Percentiles rank a stretch among this genome's conserved stretches.
These are phyloP conservation scores for Andricus curvator DNA, from an alignment of 2,888 invertebrate genomes.

Conservation along the genomic window DNA sequence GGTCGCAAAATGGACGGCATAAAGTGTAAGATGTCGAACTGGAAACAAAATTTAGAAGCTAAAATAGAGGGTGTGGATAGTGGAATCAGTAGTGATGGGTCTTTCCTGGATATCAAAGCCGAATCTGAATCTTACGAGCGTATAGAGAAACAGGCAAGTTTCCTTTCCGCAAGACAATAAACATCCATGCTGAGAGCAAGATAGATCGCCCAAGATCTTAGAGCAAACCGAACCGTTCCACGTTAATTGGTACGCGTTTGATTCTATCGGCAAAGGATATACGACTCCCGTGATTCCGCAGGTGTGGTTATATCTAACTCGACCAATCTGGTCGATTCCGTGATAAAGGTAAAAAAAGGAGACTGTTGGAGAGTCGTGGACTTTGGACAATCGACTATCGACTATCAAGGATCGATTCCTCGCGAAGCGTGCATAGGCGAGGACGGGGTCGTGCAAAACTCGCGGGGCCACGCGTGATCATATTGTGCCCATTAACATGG, in stretches of 20 bases:
- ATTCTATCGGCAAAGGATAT: conserved; percentile 65
- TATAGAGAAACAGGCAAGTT: conserved; percentile 45
- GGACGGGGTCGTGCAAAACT: conserved; percentile 29
- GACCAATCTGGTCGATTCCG: conserved; percentile 25
- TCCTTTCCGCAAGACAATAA: conserved; percentile 53
- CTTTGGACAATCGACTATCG: conserved; percentile 8
- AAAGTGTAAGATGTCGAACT: too few relatives aligned
- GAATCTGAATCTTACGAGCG: conserved; percentile 44
- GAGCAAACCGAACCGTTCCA: conserved; percentile 49
- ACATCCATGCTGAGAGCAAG: conserved; percentile 56
- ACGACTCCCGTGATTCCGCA: conserved; percentile 57
- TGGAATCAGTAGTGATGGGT: neutral
- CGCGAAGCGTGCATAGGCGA: conserved; percentile 18
- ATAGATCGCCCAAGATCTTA: conserved; percentile 48
- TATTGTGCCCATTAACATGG: conserved; percentile 76
- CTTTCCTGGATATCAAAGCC: conserved; percentile 49
- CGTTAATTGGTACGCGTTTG: conserved; percentile 68
- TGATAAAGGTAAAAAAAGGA: conserved; percentile 20
- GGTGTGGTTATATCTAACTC: conserved; percentile 47
- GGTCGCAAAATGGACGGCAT: too few relatives aligned
- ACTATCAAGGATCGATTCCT: conserved; percentile 16
- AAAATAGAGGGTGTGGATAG: neutral
- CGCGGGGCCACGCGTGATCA: conserved; percentile 68
- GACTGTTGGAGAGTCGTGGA: conserved; percentile 17
- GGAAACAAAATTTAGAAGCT: neutral